Evolutionary conservation across 2,797 vertebrate species (phyloP).

Genomic region (Myotis daubentonii): DNA sequence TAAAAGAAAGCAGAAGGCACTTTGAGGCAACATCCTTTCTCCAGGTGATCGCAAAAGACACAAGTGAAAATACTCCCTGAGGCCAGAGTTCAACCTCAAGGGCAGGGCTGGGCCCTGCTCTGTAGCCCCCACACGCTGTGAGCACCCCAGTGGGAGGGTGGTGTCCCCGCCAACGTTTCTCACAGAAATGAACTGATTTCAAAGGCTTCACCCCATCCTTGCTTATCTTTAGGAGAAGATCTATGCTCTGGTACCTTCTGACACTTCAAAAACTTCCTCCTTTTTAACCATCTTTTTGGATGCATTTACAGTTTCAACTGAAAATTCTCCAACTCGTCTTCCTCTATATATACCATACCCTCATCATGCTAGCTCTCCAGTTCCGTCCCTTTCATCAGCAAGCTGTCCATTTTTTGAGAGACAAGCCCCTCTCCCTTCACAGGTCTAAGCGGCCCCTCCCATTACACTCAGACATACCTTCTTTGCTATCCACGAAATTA

Average conservation of each 20-base stretch:
- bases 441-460: background rate
- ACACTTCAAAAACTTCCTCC: background rate
- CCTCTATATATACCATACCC: background rate
- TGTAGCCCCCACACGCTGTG: rapidly evolving
- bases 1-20: constrained; percentile 60
- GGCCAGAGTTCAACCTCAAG: constrained; percentile 59
- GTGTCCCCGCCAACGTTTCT: background rate
- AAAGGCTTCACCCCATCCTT: background rate
- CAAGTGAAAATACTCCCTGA: constrained; percentile 57
- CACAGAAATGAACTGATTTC: background rate
- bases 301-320: background rate
- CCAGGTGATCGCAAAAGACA: constrained; percentile 43
- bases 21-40: constrained; percentile 62
- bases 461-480: background rate
- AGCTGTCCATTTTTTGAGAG: background rate
- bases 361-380: background rate
- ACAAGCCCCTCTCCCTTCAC: background rate
- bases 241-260: background rate
- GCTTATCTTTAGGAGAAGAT: background rate
- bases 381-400: background rate
- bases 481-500: background rate
- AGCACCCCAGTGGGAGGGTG: rapidly evolving
- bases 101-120: background rate
- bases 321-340: background rate
- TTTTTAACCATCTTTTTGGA: background rate